phyloP scores from a whole-genome alignment of 2,888 invertebrate genomes.

The Pseudococcus jackbeardsleyi region DNA sequence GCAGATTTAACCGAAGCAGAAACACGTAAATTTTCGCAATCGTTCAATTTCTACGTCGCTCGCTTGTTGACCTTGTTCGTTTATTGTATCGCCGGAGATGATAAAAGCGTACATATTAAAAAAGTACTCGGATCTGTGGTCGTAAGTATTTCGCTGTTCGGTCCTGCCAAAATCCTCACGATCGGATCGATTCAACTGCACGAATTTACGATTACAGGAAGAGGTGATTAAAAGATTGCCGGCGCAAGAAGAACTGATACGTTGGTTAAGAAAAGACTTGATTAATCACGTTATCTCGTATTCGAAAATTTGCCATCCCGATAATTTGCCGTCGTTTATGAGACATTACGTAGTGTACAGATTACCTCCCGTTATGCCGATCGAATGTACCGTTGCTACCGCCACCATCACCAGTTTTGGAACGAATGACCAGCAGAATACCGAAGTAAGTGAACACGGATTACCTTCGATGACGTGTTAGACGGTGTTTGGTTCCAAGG shows the following conservation, averaged over 20 bases:
- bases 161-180: background rate
- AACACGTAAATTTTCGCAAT: constrained; percentile 45
- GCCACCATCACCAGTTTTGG: constrained; percentile 54
- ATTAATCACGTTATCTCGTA: constrained; percentile 63
- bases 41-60: constrained; percentile 61
- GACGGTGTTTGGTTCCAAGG: background rate
- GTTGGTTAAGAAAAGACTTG: constrained; percentile 61
- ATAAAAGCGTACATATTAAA: constrained; percentile 59
- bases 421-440: constrained; percentile 16
- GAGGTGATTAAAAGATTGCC: constrained; percentile 61
- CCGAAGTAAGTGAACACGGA: background rate
- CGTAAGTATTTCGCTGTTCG: constrained; percentile 9
- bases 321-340: constrained; percentile 63
- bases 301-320: constrained; percentile 57
- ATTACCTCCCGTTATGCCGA: constrained; percentile 59
- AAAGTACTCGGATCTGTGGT: constrained; percentile 60
- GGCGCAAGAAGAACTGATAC: constrained; percentile 49
- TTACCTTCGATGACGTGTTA: background rate
- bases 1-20: constrained; percentile 57
- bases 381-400: constrained; percentile 61
- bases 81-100: constrained; percentile 55
- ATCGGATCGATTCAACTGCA: background rate
- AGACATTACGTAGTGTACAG: constrained; percentile 63
- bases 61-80: constrained; percentile 59
- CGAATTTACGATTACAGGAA: constrained; percentile 38